A percentile compares a stretch with the other conserved stretches of the same genome.
Evolutionary conservation across 1,140 invertebrate genomes (phyloP).

Genomic region (Sycobia sp.): DNA sequence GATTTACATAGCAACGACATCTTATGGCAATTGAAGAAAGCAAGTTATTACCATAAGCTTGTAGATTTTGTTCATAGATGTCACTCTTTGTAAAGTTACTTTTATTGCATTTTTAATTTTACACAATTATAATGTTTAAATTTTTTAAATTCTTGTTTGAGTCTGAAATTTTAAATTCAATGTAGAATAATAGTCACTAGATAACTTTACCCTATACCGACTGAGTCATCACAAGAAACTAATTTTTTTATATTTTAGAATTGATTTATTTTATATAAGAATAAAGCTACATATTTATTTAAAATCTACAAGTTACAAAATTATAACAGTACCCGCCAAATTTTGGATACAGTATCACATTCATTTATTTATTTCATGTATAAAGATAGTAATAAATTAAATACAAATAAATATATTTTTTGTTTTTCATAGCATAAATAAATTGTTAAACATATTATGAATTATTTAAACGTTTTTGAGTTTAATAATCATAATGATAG

Average conservation of each 20-base stretch:
- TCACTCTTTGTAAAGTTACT: neutral
- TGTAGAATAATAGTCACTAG: too few relatives aligned
- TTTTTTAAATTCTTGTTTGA: too few relatives aligned
- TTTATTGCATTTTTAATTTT: neutral
- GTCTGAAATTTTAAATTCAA: too few relatives aligned
- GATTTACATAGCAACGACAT: constrained; percentile 17
- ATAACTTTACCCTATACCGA: too few relatives aligned
- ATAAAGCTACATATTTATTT: too few relatives aligned
- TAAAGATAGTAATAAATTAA: constrained; percentile 23
- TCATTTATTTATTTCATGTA: constrained; percentile 10
- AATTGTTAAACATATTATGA: too few relatives aligned
- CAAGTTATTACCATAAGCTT: neutral
- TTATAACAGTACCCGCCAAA: neutral
- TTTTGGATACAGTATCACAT: neutral
- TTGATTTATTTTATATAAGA: too few relatives aligned
- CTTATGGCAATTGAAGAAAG: neutral
- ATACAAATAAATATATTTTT: constrained; percentile 5
- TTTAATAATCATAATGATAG: too few relatives aligned
- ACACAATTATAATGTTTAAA: too few relatives aligned
- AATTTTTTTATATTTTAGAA: too few relatives aligned
- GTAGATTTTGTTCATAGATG: neutral
- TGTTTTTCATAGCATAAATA: neutral
- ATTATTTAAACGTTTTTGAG: too few relatives aligned
- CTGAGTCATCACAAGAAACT: too few relatives aligned
- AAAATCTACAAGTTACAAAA: neutral